These are phyloP conservation scores for Timema cristinae DNA, from an alignment of 2,888 invertebrate species.

Conservation along the genomic window DNA sequence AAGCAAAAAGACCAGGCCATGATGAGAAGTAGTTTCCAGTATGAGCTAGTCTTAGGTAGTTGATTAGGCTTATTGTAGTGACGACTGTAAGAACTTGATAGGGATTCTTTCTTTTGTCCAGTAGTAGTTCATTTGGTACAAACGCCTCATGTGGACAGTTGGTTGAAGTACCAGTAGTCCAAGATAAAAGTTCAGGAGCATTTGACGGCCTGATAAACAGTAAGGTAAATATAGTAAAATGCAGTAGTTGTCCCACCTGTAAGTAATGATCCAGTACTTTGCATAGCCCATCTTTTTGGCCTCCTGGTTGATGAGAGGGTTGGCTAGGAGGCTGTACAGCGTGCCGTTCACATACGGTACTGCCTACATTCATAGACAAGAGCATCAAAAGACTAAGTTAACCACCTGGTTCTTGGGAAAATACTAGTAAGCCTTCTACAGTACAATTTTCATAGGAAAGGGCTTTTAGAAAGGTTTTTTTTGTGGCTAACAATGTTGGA, in stretches of 20 bases:
- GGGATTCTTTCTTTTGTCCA: not conserved
- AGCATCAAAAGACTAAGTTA: too few relatives aligned
- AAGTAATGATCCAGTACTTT: slow-evolving; percentile 38
- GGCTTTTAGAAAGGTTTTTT: too few relatives aligned
- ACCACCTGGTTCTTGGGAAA: too few relatives aligned
- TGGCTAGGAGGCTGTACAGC: slow-evolving; percentile 50
- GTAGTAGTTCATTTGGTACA: not conserved
- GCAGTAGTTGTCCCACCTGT: slow-evolving; percentile 21
- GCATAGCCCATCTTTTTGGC: slow-evolving; percentile 49
- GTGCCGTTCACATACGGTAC: slow-evolving; percentile 53
- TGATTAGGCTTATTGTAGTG: too few relatives aligned
- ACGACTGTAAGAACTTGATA: too few relatives aligned
- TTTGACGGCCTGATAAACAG: too few relatives aligned
- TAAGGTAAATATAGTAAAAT: too few relatives aligned
- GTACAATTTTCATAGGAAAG: too few relatives aligned
- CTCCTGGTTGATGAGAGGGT: slow-evolving; percentile 47
- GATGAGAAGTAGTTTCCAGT: slow-evolving; percentile 4
- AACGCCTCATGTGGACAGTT: not conserved
- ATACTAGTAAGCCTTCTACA: too few relatives aligned
- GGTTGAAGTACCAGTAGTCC: too few relatives aligned
- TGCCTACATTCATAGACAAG: slow-evolving; percentile 40
- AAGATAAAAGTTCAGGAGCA: too few relatives aligned
- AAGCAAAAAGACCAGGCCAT: slow-evolving; percentile 3
- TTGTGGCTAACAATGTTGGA: too few relatives aligned
- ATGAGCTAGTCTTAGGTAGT: not conserved